Base-by-base conservation (phyloP, 2,888 invertebrate genomes). In the Formica aserva region DNA sequence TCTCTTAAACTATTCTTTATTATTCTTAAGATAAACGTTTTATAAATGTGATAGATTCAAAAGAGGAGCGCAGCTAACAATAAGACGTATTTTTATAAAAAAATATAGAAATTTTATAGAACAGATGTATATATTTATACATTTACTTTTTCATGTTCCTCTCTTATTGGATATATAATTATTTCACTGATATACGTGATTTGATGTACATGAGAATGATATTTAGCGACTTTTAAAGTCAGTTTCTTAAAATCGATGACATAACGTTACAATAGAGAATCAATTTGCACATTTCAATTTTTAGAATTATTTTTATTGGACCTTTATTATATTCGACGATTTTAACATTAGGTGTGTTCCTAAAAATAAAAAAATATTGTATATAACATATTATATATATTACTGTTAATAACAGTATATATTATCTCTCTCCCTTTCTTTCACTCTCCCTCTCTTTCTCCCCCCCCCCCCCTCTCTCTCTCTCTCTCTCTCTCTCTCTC, bases 61-160 rank as follows among this genome's bases (percentile, higher is more conserved):
- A 71, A 13, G n/a, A 69, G n/a, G 22, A 71, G 6, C 26, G 18
- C 35, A 11, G 4, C 5, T 9, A 15, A 32, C 32, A 32, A 32
- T 32, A 32, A 52, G 1, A 55, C n/a, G 15, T 62, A 41, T 22
- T 62, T 62, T 62, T 75, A 41, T 75, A 62, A 41, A 62, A 60
- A 62, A 45, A 62, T 62, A 75, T 26, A 62, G 74, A 62, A n/a
- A 75, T 75, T 75, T 41, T 60, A n/a, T 29, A 45, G 41, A 62
- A 75, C 26, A 41, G 41, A 0, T 60, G n/a, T 60, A 60, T 62
- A 41, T 75, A 75, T 75, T 75, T 75, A 75, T 41, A 74, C n/a
- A 13, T 29, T 52, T 52, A 52, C 2, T n/a, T 52, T 52, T 57
- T 38, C n/a, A 29, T 60, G 41, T n/a, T 45, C 8, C 8, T n/a